Evolutionary conservation across 1,140 invertebrate species (phyloP), one percentile per base, ranked within the genome.

Genomic region (Drosophila ambigua): DNA sequence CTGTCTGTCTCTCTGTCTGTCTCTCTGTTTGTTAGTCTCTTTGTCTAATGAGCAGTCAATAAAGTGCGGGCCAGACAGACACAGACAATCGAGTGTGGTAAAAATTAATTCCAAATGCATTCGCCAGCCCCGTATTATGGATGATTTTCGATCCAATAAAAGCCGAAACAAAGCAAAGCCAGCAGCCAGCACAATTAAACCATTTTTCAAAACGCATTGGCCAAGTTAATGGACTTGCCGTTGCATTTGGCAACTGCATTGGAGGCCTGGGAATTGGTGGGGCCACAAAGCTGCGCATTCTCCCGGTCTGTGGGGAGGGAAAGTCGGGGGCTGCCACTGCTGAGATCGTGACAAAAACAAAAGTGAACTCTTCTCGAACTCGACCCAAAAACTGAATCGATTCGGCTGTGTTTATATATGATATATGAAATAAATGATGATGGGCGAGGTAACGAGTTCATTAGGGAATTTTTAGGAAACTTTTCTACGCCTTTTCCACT

Each of bases 91-190:
- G 72, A 82, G 49, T 74, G 71, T 66, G 59, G 53, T 62, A 62
- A 57, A 61, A 84, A 77, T 74, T 66, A 80, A 84, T 87, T 66
- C 45, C 31, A 85, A 88, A 78, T 75, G 74, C 68, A 72, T 61
- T 78, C 58, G 48, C 60, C 31, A 63, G 64, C 65, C 61, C 24
- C 23, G 52, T 63, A 81, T 81, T 72, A 74, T 65, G 52, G 78
- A 87, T 85, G 82, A 87, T 85, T 85, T 78, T 39, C 4, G 62
- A 66, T 60, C 66, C 16, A 87, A 87, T 78, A 87, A 87, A 81
- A 58, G 48, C 59, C n/a, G n/a, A 23, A 57, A 65, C 60, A 57
- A 41, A 23, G 11, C 20, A n/a, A 13, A 43, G 53, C 51, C 16
- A 52, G 50, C 20, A 35, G 63, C 58, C 69, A 72, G 66, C 51